phyloP scores from a whole-genome alignment of 35 echinoderm and acorn worm species.

The Patiria miniata region DNA sequence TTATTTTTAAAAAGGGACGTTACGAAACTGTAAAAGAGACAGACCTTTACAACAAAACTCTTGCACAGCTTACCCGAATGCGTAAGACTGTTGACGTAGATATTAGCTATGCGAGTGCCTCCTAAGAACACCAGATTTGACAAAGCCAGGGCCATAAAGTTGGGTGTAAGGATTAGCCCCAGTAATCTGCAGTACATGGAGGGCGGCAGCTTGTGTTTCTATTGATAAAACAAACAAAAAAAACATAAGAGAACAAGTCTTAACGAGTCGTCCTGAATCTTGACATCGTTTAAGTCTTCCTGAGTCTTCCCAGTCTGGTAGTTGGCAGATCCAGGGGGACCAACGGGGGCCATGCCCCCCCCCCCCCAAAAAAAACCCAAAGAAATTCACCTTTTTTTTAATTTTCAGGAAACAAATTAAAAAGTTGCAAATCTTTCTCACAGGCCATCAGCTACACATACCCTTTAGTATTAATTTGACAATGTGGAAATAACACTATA shows the following conservation, averaged over 20 bases:
- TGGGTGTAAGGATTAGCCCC: slow-evolving; percentile 37
- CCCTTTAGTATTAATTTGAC: no score
- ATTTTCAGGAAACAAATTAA: no score
- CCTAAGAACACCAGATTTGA: slow-evolving; percentile 57
- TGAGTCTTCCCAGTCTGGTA: neutral
- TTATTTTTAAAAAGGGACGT: no score
- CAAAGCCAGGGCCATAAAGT: slow-evolving; percentile 50
- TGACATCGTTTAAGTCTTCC: neutral
- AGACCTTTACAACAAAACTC: no score
- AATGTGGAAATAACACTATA: no score
- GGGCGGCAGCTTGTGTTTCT: slow-evolving; percentile 36
- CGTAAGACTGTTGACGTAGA: slow-evolving; percentile 31
- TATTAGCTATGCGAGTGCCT: slow-evolving; percentile 28
- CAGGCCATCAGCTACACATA: no score
- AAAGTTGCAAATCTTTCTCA: no score
- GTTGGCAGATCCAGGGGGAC: neutral
- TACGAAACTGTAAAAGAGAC: no score
- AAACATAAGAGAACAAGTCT: neutral
- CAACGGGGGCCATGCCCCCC: no score
- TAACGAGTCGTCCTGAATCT: neutral
- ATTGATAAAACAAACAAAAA: slow-evolving; percentile 8
- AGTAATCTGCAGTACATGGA: slow-evolving; percentile 43
- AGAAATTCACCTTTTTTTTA: no score
- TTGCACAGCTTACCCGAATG: slow-evolving; percentile 20
- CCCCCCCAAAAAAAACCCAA: no score